phyloP scores from a whole-genome alignment of 2,797 vertebrate species.

The Siniperca undulata region DNA sequence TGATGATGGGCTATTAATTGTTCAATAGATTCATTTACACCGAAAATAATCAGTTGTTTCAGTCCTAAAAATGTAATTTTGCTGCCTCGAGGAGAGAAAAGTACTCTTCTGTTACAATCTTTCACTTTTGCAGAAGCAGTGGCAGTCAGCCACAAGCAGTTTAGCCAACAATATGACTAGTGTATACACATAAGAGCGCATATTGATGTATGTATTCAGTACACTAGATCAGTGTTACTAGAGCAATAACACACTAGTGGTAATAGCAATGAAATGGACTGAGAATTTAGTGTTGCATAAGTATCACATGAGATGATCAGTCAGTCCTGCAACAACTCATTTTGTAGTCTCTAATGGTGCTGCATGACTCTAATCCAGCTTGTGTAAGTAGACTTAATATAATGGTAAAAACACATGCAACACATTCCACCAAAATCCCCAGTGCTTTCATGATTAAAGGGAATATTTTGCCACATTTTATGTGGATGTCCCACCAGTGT shows the following conservation, averaged over 20 bases:
- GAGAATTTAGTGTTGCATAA: neutral
- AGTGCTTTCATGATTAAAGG: slow-evolving; percentile 1
- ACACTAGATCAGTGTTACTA: neutral
- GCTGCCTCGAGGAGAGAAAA: neutral
- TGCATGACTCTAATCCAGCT: slow-evolving; percentile 22
- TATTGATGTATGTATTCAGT: neutral
- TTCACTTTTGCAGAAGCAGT: neutral
- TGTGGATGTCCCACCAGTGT: too few species aligned
- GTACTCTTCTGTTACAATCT: neutral
- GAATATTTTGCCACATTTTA: too few species aligned
- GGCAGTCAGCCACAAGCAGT: neutral
- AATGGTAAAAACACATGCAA: slow-evolving; percentile 40
- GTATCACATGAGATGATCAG: neutral
- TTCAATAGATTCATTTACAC: neutral
- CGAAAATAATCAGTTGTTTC: neutral
- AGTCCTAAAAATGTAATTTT: neutral
- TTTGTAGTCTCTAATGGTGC: slow-evolving; percentile 16
- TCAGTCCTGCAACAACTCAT: slow-evolving; percentile 25
- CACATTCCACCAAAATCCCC: slow-evolving; percentile 12
- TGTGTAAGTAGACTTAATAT: slow-evolving; percentile 18
- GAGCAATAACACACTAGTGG: neutral
- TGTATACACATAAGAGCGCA: neutral
- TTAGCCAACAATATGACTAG: neutral
- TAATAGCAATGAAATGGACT: slow-evolving; percentile 19
- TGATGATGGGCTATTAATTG: neutral